These are phyloP conservation scores for Diplolepis rosae DNA, from an alignment of 2,888 invertebrate genomes.

Conservation along the genomic window DNA sequence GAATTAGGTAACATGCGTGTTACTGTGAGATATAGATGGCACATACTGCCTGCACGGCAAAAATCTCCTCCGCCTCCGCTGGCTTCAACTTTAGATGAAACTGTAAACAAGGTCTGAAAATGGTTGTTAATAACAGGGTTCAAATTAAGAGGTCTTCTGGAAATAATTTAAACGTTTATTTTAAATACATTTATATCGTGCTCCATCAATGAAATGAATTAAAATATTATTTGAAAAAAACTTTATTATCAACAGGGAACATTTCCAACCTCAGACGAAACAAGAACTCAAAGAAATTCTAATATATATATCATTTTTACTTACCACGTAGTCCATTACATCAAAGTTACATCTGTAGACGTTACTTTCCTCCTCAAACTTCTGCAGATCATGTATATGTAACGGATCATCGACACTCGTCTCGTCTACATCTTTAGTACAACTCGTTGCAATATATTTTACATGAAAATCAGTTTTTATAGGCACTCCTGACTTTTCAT, in stretches of 20 bases:
- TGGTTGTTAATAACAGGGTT: conserved; percentile 29
- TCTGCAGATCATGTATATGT: conserved; percentile 75
- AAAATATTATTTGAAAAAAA: not conserved
- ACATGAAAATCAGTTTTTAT: conserved; percentile 80
- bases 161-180: conserved; percentile 5
- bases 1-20: conserved; percentile 73
- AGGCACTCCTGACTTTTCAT: conserved; percentile 70
- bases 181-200: not conserved
- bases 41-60: conserved; percentile 91
- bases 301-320: conserved; percentile 38
- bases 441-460: conserved; percentile 75
- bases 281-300: not conserved
- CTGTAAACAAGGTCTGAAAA: conserved; percentile 85
- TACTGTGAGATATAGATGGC: conserved; percentile 86
- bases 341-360: conserved; percentile 82
- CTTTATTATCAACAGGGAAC: not conserved
- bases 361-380: conserved; percentile 63
- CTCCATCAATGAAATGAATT: not conserved
- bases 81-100: conserved; percentile 86
- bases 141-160: conserved; percentile 19
- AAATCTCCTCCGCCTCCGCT: conserved; percentile 83
- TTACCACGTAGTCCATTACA: conserved; percentile 85
- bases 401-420: conserved; percentile 67
- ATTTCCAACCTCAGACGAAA: not conserved
- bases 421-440: conserved; percentile 65